Evolutionary conservation across 2,797 vertebrate genomes (phyloP).

Genomic region (Harpagifer antarcticus): DNA sequence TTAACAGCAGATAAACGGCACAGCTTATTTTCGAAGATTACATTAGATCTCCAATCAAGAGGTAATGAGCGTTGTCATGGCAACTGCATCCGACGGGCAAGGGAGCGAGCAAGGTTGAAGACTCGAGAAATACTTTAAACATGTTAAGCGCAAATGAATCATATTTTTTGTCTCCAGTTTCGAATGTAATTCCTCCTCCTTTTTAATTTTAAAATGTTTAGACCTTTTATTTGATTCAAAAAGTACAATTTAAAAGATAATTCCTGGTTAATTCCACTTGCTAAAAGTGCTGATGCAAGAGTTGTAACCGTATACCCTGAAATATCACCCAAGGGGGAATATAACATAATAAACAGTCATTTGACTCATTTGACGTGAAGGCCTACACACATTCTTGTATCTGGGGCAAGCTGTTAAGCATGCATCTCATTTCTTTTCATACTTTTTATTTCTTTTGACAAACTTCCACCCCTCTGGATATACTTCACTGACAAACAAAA

Average conservation of each 20-base stretch:
- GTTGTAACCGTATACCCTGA: background rate
- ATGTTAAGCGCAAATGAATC: background rate
- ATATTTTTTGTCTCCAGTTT: background rate
- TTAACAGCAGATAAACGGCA: slow-evolving; percentile 66
- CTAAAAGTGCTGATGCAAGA: background rate
- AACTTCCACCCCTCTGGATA: slow-evolving; percentile 60
- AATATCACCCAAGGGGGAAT: background rate
- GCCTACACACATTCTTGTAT: slow-evolving; percentile 33
- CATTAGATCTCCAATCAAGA: slow-evolving; percentile 67
- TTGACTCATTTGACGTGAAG: background rate
- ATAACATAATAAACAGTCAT: background rate
- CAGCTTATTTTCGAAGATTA: slow-evolving; percentile 53
- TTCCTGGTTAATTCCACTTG: background rate
- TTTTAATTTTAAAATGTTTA: background rate
- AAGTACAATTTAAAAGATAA: slow-evolving; percentile 1
- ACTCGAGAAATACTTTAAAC: slow-evolving; percentile 15
- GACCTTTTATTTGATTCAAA: background rate
- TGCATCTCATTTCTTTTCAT: slow-evolving; percentile 61
- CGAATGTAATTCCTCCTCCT: background rate
- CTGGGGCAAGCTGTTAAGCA: slow-evolving; percentile 65
- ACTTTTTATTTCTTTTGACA: slow-evolving; percentile 72
- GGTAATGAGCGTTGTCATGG: slow-evolving; percentile 67
- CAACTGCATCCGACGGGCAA: slow-evolving; percentile 53
- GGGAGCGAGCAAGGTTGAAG: slow-evolving; percentile 1
- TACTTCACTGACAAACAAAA: slow-evolving; percentile 63